Percentiles rank a stretch among this genome's conserved stretches.
Evolutionary conservation across 2,888 invertebrate species (phyloP).

Genomic region (Sialis lutaria): DNA sequence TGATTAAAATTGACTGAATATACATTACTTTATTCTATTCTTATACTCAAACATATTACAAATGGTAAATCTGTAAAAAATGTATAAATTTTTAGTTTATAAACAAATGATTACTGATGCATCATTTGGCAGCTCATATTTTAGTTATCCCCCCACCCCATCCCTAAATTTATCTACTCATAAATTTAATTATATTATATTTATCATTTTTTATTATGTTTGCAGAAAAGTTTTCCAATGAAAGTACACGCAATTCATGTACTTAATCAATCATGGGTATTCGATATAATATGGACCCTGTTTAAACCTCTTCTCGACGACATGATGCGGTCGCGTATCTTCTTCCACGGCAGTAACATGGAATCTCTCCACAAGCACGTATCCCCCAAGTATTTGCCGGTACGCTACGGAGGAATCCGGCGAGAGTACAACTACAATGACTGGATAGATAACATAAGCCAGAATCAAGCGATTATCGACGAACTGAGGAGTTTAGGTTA

Average conservation of each 20-base stretch:
- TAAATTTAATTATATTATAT: slow-evolving; percentile 4
- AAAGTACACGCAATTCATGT: slow-evolving; percentile 58
- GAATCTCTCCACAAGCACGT: slow-evolving; percentile 58
- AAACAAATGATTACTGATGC: too few species aligned
- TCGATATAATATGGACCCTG: slow-evolving; percentile 58
- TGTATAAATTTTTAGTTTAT: slow-evolving; percentile 2
- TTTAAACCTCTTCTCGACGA: slow-evolving; percentile 60
- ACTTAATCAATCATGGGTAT: slow-evolving; percentile 65
- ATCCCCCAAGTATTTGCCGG: slow-evolving; percentile 48
- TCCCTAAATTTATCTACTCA: slow-evolving; percentile 3
- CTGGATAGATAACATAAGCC: slow-evolving; percentile 48
- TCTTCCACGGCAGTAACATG: slow-evolving; percentile 55
- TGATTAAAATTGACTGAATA: too few species aligned
- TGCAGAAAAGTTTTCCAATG: slow-evolving; percentile 54
- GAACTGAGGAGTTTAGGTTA: slow-evolving; percentile 43
- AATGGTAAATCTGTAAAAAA: neutral
- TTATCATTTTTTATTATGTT: slow-evolving; percentile 2
- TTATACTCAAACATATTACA: too few species aligned
- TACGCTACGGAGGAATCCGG: slow-evolving; percentile 41
- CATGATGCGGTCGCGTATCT: slow-evolving; percentile 41
- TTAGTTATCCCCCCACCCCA: too few species aligned
- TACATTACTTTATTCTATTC: too few species aligned
- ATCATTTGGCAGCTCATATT: too few species aligned
- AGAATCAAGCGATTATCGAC: slow-evolving; percentile 36
- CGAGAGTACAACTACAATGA: slow-evolving; percentile 56